These are phyloP conservation scores for Tholera decimalis DNA, from an alignment of 2,888 invertebrate genomes.

Conservation along the genomic window DNA sequence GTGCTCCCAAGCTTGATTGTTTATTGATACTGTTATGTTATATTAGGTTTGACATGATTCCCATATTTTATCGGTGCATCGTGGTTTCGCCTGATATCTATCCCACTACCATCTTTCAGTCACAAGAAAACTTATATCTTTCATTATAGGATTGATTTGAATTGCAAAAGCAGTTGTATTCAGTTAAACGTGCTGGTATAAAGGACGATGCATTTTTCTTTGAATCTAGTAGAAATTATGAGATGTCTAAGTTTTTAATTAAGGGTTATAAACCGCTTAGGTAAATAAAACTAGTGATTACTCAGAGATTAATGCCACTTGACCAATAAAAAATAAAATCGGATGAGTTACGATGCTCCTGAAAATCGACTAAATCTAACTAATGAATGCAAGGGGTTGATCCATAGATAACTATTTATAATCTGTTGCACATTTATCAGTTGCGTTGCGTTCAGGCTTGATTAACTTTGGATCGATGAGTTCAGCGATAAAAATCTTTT, in stretches of 20 bases:
- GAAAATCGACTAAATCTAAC: slow-evolving; percentile 38
- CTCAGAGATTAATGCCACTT: slow-evolving; percentile 24
- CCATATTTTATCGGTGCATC: slow-evolving; percentile 14
- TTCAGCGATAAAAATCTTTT: slow-evolving; percentile 61
- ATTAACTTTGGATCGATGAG: slow-evolving; percentile 67
- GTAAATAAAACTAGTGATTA: slow-evolving; percentile 1
- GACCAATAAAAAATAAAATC: slow-evolving; percentile 20
- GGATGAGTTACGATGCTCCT: not conserved
- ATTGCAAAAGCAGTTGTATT: not conserved
- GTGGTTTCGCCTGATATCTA: not conserved
- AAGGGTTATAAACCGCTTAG: slow-evolving; percentile 2
- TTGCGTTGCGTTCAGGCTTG: slow-evolving; percentile 48
- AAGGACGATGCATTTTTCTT: not conserved
- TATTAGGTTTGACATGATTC: slow-evolving; percentile 23
- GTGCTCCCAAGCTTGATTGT: slow-evolving; percentile 21
- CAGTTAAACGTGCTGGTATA: not conserved
- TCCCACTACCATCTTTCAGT: not conserved
- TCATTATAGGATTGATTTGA: slow-evolving; percentile 4
- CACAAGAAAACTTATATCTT: slow-evolving; percentile 16
- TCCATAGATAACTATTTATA: slow-evolving; percentile 52
- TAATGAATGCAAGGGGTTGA: slow-evolving; percentile 24
- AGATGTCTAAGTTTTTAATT: not conserved
- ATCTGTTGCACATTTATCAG: slow-evolving; percentile 59
- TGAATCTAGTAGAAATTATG: slow-evolving; percentile 6
- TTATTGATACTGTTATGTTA: slow-evolving; percentile 35